Base-by-base conservation (phyloP, 2,113 vertebrate species). In the Peromyscus californicus region DNA sequence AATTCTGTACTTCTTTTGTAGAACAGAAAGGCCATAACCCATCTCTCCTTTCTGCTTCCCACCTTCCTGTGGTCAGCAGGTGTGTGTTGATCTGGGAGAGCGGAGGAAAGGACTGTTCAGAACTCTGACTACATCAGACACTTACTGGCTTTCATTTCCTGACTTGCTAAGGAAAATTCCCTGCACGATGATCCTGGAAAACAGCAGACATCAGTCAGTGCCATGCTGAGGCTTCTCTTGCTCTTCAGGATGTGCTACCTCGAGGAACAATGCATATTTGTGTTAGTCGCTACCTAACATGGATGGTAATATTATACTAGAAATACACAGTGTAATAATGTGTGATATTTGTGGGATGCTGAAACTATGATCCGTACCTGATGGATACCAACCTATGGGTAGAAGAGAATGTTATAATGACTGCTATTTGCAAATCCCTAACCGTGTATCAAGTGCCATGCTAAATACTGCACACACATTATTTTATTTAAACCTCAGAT, bases 111-210 rank as follows among this genome's bases (percentile, higher is more conserved):
- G 51, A 12, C 29, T 29, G 2, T 83, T 72, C 29, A 89, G 87
- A 54, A 85, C 59, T 70, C 39, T 31, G 65, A 54, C 42, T 72
- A 42, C 42, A 9, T 89, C 29, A 59, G 26, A 86, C 16, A 6
- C 59, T 96, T 91, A 65, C 57, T 95, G 57, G 31, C 63, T 94
- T 97, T 94, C 89, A 90, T 90, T 91, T 94, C 45, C 69, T 74
- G 88, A 79, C 88, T 95, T 88, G 5, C n/a, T 59, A 82, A 85
- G 65, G 72, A 48, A 84, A 89, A 7, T 33, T 84, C 16, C 76
- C 54, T 42, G 8, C 6, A 57, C 33, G 29, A 91, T 85, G 59
- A 91, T 65, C 29, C 10, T 59, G 76, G 51, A 96, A 80, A 42
- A 11, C 45, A 24, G 59, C 57, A 42, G 82, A 57, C 22, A 5